These are phyloP conservation scores for Cyprinodon diabolis DNA, from an alignment of 2,797 vertebrate species.

Conservation along the genomic window DNA sequence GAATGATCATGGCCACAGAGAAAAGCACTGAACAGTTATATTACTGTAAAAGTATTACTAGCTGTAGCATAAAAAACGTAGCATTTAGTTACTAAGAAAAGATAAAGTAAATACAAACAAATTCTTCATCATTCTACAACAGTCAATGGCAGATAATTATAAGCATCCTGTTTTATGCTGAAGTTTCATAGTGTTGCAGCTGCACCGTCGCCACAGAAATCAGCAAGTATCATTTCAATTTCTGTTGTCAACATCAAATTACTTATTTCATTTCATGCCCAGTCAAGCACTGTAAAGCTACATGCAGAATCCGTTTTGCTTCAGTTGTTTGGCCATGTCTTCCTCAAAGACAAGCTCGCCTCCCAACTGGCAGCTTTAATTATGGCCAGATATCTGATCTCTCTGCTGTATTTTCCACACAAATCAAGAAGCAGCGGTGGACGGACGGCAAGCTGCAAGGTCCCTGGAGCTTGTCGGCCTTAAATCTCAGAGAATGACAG, in stretches of 20 bases:
- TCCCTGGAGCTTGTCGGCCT: constrained; percentile 50
- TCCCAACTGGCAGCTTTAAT: constrained; percentile 98
- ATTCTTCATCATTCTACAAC: neutral
- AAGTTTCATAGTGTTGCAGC: constrained; percentile 18
- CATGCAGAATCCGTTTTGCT: constrained; percentile 92
- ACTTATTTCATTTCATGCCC: constrained; percentile 99
- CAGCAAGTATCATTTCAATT: constrained; percentile 97
- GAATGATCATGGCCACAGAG: neutral
- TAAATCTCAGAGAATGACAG: constrained; percentile 61
- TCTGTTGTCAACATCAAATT: constrained; percentile 98
- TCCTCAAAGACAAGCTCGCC: constrained; percentile 87
- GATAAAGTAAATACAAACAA: neutral
- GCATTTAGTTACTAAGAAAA: neutral
- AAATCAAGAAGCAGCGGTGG: constrained; percentile 57
- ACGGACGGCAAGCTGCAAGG: constrained; percentile 36
- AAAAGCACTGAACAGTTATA: neutral
- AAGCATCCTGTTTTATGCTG: constrained; percentile 9
- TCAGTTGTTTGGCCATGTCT: constrained; percentile 92
- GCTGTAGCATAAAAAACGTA: neutral
- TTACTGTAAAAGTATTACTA: neutral
- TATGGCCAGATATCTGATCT: constrained; percentile 93
- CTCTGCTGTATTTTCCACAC: constrained; percentile 83
- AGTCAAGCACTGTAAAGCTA: constrained; percentile 94
- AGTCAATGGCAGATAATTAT: constrained; percentile 1
- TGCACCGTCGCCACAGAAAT: constrained; percentile 67